These are phyloP conservation scores for Hirtodrosophila histrioides DNA, from an alignment of 2,888 invertebrate genomes.

Conservation along the genomic window DNA sequence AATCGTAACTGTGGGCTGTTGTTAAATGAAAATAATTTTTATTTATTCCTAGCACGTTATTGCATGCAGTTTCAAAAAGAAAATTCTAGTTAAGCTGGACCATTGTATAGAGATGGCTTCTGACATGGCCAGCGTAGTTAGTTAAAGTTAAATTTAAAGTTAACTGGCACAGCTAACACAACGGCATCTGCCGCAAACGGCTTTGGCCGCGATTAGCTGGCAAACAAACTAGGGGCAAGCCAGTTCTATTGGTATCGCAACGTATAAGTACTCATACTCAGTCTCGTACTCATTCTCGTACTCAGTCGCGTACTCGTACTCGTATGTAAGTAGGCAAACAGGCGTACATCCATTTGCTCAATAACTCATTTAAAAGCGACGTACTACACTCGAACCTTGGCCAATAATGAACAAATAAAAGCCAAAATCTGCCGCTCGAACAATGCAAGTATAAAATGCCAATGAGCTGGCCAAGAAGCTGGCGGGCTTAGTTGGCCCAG, in stretches of 20 bases:
- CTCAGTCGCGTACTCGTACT: background rate
- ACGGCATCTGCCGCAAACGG: slow-evolving; percentile 32
- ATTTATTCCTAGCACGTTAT: slow-evolving; percentile 7
- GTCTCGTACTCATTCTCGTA: background rate
- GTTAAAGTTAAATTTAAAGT: slow-evolving; percentile 25
- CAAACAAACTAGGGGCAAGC: slow-evolving; percentile 19
- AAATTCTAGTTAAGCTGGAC: slow-evolving; percentile 4
- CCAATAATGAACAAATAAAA: slow-evolving; percentile 77
- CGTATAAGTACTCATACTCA: slow-evolving; percentile 7
- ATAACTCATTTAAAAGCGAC: slow-evolving; percentile 76
- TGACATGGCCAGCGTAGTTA: slow-evolving; percentile 25
- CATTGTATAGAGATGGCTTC: slow-evolving; percentile 22
- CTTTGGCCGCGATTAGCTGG: slow-evolving; percentile 35
- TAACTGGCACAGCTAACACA: slow-evolving; percentile 61
- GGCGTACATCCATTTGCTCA: slow-evolving; percentile 69
- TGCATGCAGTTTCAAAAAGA: slow-evolving; percentile 10
- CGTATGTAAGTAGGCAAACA: slow-evolving; percentile 60
- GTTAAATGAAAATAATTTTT: background rate
- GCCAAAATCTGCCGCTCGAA: slow-evolving; percentile 71
- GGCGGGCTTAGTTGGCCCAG: slow-evolving; percentile 9
- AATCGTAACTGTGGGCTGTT: too few relatives aligned
- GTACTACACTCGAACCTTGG: slow-evolving; percentile 40
- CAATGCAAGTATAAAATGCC: slow-evolving; percentile 62
- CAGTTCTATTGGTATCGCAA: slow-evolving; percentile 30
- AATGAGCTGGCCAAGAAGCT: slow-evolving; percentile 40